These are phyloP conservation scores for Smittia aterrima DNA, from an alignment of 2,888 invertebrate genomes.

Conservation along the genomic window DNA sequence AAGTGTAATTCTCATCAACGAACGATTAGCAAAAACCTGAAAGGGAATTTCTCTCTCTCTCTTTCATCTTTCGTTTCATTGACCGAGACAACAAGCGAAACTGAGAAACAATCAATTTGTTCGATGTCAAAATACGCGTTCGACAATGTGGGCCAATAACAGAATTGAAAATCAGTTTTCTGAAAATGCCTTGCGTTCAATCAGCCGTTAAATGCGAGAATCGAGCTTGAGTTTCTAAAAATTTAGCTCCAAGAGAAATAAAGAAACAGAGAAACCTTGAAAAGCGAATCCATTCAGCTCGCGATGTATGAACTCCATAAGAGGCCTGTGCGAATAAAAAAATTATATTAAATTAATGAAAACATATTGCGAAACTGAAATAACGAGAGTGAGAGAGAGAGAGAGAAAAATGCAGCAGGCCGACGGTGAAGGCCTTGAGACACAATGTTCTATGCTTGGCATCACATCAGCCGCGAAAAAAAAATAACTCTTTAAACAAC, in stretches of 20 bases:
- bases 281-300: background rate
- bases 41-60: no score
- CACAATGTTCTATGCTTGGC: background rate
- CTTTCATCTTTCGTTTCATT: no score
- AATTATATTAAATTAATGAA: conserved; percentile 29
- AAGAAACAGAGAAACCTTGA: conserved; percentile 26
- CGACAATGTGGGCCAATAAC: background rate
- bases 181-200: background rate
- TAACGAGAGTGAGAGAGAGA: background rate
- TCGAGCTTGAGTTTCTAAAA: conserved; percentile 1
- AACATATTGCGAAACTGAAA: conserved; percentile 27
- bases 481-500: no score
- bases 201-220: conserved; percentile 8
- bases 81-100: no score
- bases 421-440: conserved; percentile 25
- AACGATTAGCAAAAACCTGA: no score
- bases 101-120: background rate
- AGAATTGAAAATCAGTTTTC: background rate
- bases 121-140: conserved; percentile 3
- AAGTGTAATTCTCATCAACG: no score
- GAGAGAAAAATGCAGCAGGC: conserved; percentile 18
- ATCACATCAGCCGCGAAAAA: background rate
- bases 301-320: background rate
- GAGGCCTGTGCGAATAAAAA: background rate
- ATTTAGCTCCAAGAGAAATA: background rate